Evolutionary conservation across 2,888 invertebrate genomes (phyloP).

Genomic region (Scaptomyza flava): DNA sequence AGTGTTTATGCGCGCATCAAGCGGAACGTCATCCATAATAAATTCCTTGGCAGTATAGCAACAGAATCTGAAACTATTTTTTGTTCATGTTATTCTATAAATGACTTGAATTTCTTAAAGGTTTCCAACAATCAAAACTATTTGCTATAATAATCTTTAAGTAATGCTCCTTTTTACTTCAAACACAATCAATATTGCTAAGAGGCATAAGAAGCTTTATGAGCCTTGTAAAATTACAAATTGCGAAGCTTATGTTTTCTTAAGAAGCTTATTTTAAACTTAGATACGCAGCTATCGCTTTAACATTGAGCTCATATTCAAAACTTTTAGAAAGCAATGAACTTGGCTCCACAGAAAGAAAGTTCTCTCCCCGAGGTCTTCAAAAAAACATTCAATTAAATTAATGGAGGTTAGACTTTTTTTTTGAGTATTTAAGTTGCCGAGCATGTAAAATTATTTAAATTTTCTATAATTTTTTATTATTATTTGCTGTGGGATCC

Average conservation of each 20-base stretch:
- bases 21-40: not conserved
- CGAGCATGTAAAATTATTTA: constrained; percentile 53
- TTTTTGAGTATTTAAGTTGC: constrained; percentile 11
- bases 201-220: not conserved
- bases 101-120: not conserved
- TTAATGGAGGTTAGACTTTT: constrained; percentile 55
- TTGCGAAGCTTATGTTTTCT: not conserved
- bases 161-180: not conserved
- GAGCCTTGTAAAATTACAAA: not conserved
- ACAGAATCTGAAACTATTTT: not conserved
- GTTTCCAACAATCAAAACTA: not conserved
- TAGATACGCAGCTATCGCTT: not conserved
- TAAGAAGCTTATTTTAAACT: not conserved
- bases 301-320: not conserved
- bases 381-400: constrained; percentile 53
- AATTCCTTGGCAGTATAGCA: not conserved
- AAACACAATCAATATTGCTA: not conserved
- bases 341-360: constrained; percentile 14
- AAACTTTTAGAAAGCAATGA: constrained; percentile 14
- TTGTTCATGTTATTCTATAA: too few relatives aligned
- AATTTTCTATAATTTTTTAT: not conserved
- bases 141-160: too few relatives aligned
- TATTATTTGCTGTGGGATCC: constrained; percentile 4
- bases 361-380: not conserved
- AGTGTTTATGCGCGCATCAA: constrained; percentile 2